A percentile compares a stretch with the other conserved stretches of the same genome.
These are phyloP conservation scores for Plebejus anna DNA, from an alignment of 2,888 invertebrate species.

Conservation along the genomic window DNA sequence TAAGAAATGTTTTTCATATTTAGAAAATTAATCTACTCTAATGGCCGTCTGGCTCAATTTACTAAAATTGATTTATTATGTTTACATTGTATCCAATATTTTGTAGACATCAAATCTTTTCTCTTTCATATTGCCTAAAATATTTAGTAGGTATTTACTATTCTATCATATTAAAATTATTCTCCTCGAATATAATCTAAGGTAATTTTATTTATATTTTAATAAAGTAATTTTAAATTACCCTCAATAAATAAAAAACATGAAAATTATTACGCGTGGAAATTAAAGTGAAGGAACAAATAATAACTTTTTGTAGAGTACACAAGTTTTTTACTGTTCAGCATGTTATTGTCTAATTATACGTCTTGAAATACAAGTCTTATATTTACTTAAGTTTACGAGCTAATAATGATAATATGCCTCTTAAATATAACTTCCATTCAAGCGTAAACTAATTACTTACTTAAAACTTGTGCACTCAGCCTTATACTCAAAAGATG, in stretches of 20 bases:
- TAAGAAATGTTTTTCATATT: background rate
- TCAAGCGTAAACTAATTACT: background rate
- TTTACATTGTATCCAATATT: background rate
- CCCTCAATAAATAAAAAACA: background rate
- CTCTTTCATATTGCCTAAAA: no score
- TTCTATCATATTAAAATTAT: no score
- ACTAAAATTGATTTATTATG: background rate
- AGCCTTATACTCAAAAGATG: conserved; percentile 31
- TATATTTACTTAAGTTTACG: background rate
- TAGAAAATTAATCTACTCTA: background rate
- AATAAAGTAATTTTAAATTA: background rate
- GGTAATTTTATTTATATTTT: background rate
- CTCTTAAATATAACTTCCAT: background rate
- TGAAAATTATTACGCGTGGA: background rate
- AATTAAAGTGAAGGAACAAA: background rate
- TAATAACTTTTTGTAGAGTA: background rate
- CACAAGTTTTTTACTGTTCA: background rate
- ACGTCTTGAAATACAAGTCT: background rate
- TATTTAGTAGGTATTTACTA: no score
- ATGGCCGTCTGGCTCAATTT: background rate
- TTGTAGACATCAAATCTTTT: no score
- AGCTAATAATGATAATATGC: conserved; percentile 16
- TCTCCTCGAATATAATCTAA: background rate
- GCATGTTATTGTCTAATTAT: background rate
- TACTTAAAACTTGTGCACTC: conserved; percentile 24